Conservation (phyloP, 2,888 invertebrate species). For the Tigriopus californicus region DNA sequence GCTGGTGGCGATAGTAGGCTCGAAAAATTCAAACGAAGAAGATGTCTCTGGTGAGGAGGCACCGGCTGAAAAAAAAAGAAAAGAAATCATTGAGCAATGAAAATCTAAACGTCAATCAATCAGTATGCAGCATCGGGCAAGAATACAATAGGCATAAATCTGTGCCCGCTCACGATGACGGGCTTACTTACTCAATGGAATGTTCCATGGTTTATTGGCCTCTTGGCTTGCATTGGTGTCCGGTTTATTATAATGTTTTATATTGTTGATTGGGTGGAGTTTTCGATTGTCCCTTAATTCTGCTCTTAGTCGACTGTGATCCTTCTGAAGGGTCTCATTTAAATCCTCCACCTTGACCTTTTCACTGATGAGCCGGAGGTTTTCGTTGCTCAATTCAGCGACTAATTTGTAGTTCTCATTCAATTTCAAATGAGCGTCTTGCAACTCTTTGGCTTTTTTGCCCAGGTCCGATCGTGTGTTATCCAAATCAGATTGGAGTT, state of each 20-base stretch:
- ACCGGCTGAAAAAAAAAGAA: not conserved
- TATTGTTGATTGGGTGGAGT: not conserved
- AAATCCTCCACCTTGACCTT: not conserved
- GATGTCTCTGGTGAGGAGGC: slow-evolving; percentile 11
- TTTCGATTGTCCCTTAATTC: not conserved
- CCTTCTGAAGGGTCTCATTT: not conserved
- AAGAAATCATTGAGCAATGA: not conserved
- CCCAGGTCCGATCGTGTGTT: not conserved
- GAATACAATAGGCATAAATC: too few relatives aligned
- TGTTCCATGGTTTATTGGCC: not conserved
- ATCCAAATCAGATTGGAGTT: not conserved
- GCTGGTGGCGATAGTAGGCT: not conserved
- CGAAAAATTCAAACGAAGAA: slow-evolving; percentile 2
- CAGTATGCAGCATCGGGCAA: too few relatives aligned
- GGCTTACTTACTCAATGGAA: not conserved
- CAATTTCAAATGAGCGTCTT: not conserved
- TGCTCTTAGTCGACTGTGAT: not conserved
- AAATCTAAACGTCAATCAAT: too few relatives aligned
- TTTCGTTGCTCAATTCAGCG: slow-evolving; percentile 7
- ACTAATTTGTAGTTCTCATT: slow-evolving; percentile 9
- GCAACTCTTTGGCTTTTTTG: slow-evolving; percentile 1
- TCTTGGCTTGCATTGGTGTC: not conserved
- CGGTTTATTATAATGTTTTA: not conserved
- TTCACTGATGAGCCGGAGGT: slow-evolving; percentile 1
- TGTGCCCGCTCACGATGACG: too few relatives aligned